These are phyloP conservation scores for Sturnira hondurensis DNA, from an alignment of 2,113 vertebrate genomes.

Conservation along the genomic window DNA sequence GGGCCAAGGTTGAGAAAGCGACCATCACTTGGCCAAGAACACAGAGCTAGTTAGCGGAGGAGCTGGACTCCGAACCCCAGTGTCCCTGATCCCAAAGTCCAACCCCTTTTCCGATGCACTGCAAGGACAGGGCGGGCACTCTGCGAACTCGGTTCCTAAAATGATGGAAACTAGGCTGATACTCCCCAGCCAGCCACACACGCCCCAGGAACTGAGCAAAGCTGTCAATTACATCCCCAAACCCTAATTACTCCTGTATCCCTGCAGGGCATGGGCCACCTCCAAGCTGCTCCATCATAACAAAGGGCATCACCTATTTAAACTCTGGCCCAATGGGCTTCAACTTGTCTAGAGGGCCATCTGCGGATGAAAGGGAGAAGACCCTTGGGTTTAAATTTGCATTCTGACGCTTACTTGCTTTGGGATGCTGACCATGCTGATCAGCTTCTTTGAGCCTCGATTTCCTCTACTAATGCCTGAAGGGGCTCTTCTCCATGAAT, in stretches of 20 bases:
- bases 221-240: neutral
- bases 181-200: neutral
- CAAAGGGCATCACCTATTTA: neutral
- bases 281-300: neutral
- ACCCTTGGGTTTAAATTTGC: neutral
- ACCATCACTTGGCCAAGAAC: neutral
- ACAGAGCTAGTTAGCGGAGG: neutral
- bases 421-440: fast-evolving
- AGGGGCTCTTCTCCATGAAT: neutral
- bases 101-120: fast-evolving
- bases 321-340: fast-evolving
- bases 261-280: too few species aligned
- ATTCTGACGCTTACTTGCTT: neutral
- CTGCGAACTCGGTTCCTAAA: neutral
- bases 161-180: neutral
- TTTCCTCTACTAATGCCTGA: neutral
- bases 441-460: fast-evolving
- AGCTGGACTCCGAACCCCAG: neutral
- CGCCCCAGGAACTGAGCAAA: neutral
- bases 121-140: fast-evolving
- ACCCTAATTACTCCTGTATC: fast-evolving
- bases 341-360: neutral
- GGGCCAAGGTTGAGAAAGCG: fast-evolving
- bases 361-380: neutral
- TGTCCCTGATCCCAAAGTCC: neutral